These are phyloP conservation scores for Araneus ventricosus DNA, from an alignment of 1,140 invertebrate genomes.

Conservation along the genomic window DNA sequence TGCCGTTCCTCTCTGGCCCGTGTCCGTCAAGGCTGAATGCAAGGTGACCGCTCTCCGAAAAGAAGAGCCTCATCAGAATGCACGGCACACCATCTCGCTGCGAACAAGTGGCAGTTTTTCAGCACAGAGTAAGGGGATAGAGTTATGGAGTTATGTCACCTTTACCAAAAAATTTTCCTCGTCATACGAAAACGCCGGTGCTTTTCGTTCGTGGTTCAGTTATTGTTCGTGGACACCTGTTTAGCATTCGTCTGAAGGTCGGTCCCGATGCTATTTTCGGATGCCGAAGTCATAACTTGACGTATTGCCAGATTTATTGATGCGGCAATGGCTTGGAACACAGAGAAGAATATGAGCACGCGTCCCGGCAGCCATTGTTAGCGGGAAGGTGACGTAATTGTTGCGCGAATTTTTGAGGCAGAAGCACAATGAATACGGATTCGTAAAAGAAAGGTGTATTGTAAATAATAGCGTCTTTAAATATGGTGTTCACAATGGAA, in stretches of 20 bases:
- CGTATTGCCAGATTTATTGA: background rate
- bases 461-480: background rate
- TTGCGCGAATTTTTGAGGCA: background rate
- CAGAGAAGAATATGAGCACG: background rate
- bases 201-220: background rate
- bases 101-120: background rate
- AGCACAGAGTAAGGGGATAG: background rate
- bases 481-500: background rate
- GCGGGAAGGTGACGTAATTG: background rate
- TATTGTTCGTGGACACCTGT: conserved; percentile 13
- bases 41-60: background rate
- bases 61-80: background rate
- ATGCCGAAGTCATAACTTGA: background rate
- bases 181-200: background rate
- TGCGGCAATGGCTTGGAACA: background rate
- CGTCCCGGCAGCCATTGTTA: background rate
- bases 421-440: background rate
- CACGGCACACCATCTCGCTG: background rate
- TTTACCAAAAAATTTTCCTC: background rate
- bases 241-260: background rate
- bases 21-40: conserved; percentile 39
- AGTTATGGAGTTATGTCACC: background rate
- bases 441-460: background rate
- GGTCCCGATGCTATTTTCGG: background rate
- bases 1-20: background rate